Evolutionary conservation across 2,888 invertebrate species (phyloP).

Genomic region (Sphaeridia pumilis): DNA sequence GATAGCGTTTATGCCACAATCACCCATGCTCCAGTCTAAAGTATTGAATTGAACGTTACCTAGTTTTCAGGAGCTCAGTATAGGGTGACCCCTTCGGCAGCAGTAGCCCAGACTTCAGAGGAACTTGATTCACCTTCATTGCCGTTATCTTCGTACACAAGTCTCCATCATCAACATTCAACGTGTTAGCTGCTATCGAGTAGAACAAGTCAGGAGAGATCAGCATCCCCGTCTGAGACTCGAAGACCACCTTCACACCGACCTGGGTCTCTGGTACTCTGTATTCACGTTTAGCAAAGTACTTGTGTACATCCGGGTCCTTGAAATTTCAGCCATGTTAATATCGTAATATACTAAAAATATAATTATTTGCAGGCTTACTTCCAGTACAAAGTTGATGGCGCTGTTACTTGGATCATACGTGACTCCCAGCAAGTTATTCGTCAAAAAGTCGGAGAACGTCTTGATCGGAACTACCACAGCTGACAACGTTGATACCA

Average conservation of each 20-base stretch:
- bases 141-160: slow-evolving; percentile 1
- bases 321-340: neutral
- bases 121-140: slow-evolving; percentile 5
- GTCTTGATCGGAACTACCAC: slow-evolving; percentile 7
- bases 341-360: neutral
- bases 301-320: neutral
- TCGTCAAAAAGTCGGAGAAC: slow-evolving; percentile 4
- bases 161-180: neutral
- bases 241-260: slow-evolving; percentile 2
- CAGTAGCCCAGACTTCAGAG: slow-evolving; percentile 4
- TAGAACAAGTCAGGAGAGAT: slow-evolving; percentile 5
- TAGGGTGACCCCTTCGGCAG: neutral
- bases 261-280: neutral
- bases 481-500: slow-evolving; percentile 7
- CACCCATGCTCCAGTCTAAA: neutral
- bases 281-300: neutral
- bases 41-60: slow-evolving; percentile 1
- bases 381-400: neutral
- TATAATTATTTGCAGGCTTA: neutral
- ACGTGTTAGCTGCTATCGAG: slow-evolving; percentile 1
- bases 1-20: neutral
- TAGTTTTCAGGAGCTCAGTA: slow-evolving; percentile 5
- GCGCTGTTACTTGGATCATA: slow-evolving; percentile 5
- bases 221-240: neutral
- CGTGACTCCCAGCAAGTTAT: neutral